Conservation (phyloP, 2,113 vertebrate genomes). For the Atlantisia rogersi region DNA sequence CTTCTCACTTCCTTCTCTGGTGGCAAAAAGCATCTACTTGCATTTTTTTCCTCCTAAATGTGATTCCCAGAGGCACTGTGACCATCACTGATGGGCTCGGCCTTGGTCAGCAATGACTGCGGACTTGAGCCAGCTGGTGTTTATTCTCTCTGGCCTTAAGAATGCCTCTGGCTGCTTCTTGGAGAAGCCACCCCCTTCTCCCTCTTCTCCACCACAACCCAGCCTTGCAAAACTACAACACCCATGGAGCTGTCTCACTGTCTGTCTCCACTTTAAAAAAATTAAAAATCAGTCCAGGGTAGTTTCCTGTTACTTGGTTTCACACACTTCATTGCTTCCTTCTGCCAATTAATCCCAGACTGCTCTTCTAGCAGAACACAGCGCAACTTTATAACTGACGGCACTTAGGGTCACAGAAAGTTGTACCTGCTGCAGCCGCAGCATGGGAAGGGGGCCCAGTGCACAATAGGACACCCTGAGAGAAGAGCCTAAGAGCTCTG, state of each 20-base stretch:
- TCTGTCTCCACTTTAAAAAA: not conserved
- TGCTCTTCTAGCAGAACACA: not conserved
- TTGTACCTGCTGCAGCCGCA: fast-evolving
- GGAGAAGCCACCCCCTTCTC: too few relatives aligned
- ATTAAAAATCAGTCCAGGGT: not conserved
- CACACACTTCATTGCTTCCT: not conserved
- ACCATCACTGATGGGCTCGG: too few relatives aligned
- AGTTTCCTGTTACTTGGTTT: not conserved
- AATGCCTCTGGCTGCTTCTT: too few relatives aligned
- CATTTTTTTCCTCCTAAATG: too few relatives aligned
- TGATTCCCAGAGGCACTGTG: too few relatives aligned
- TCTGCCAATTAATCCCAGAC: not conserved
- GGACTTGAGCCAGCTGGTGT: too few relatives aligned
- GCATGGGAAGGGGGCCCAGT: fast-evolving
- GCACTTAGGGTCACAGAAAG: not conserved
- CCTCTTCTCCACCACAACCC: too few relatives aligned
- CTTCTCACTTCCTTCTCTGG: too few relatives aligned
- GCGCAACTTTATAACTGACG: not conserved
- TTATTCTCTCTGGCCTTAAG: too few relatives aligned
- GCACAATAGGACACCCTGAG: fast-evolving
- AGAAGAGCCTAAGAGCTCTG: not conserved
- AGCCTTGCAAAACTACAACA: too few relatives aligned
- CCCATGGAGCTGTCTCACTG: not conserved
- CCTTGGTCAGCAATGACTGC: too few relatives aligned
- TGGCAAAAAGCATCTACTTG: too few relatives aligned